phyloP scores from a whole-genome alignment of 1,140 invertebrate species.

The Berghia stephanieae region DNA sequence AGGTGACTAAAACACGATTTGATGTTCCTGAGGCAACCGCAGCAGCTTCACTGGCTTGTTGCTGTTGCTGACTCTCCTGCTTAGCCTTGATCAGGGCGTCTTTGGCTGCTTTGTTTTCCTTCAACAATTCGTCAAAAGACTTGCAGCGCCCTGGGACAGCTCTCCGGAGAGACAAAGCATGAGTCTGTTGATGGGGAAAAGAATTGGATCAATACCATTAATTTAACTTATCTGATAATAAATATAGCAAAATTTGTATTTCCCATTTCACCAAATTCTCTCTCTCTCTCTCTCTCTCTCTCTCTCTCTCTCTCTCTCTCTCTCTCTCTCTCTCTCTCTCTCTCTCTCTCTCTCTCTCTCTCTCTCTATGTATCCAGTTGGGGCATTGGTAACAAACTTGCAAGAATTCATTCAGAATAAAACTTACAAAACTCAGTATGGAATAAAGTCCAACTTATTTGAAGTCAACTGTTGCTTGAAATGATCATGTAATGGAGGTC shows the following conservation, averaged over 20 bases:
- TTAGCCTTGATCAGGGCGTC: constrained; percentile 60
- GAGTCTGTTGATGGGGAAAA: constrained; percentile 70
- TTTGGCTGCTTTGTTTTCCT: constrained; percentile 76
- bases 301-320: not conserved
- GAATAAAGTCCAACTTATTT: too few species aligned
- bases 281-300: not conserved
- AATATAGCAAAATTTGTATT: not conserved
- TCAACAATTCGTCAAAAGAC: constrained; percentile 81
- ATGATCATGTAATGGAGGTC: too few species aligned
- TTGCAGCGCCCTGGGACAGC: constrained; percentile 79
- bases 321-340: too few species aligned
- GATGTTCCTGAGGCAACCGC: constrained; percentile 29
- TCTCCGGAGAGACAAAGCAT: constrained; percentile 78
- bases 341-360: too few species aligned
- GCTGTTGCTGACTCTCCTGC: constrained; percentile 47
- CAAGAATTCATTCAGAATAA: too few species aligned
- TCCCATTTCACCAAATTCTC: not conserved
- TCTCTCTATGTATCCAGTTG: too few species aligned
- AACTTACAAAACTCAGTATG: too few species aligned
- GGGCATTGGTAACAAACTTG: too few species aligned
- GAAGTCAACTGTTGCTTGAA: too few species aligned
- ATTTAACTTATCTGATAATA: not conserved
- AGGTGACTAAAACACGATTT: constrained; percentile 24
- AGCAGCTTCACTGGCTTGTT: constrained; percentile 38
- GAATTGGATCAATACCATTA: not conserved